Percentiles rank a stretch among this genome's conserved stretches.
These are phyloP conservation scores for Pogonognathellus flavescens DNA, from an alignment of 1,140 invertebrate species.

Conservation along the genomic window DNA sequence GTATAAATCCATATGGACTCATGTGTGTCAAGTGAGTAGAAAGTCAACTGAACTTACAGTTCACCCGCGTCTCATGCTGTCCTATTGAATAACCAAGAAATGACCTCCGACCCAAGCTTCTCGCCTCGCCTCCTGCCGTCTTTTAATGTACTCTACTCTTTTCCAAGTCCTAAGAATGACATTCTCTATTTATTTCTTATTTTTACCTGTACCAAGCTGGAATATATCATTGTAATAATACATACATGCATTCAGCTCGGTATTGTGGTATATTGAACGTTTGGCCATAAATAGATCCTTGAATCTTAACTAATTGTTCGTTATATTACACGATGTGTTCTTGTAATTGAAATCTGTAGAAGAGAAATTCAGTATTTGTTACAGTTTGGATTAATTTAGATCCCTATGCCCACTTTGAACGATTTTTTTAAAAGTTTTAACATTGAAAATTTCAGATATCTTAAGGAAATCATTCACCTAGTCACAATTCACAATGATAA, in stretches of 20 bases:
- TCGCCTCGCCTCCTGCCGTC: constrained; percentile 52
- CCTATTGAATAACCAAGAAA: constrained; percentile 54
- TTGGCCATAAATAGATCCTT: no score
- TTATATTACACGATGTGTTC: no score
- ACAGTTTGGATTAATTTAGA: no score
- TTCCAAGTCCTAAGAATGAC: constrained; percentile 19
- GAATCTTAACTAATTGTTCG: no score
- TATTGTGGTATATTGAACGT: no score
- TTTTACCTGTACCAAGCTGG: not conserved
- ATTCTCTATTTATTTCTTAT: constrained; percentile 36
- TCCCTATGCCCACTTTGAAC: no score
- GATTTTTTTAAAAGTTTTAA: no score
- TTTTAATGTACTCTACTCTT: constrained; percentile 53
- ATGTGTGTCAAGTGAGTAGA: constrained; percentile 2
- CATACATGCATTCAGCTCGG: not conserved
- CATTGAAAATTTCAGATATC: no score
- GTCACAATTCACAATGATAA: no score
- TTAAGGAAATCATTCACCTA: no score
- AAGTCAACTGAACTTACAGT: constrained; percentile 4
- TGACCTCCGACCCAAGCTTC: constrained; percentile 60
- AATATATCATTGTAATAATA: constrained; percentile 48
- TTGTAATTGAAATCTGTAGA: no score
- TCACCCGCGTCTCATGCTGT: constrained; percentile 55
- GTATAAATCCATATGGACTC: constrained; percentile 45
- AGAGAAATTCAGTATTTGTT: no score